Evolutionary conservation across 2,888 invertebrate species (phyloP), one percentile per base, ranked within the genome.

Genomic region (Eulithis prunata): DNA sequence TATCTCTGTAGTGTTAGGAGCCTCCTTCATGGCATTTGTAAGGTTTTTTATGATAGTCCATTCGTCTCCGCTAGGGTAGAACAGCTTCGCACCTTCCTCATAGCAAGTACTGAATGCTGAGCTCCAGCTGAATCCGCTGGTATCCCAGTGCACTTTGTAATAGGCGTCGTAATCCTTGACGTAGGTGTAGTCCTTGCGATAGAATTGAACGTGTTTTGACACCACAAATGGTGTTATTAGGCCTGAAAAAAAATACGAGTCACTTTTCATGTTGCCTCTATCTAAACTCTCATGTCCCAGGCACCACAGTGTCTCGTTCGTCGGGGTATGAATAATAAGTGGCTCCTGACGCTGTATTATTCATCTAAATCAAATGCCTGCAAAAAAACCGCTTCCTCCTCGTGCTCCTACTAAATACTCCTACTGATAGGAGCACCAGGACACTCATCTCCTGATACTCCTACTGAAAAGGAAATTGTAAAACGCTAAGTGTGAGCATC

Each of bases 61-160:
- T 62, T 86, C 86, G 0, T 76, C 73, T 0, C 62, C 63, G 49
- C 68, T 75, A 1, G 85, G 85, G 13, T 83, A 86, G 63, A 86
- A 85, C 0, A 86, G 62, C n/a, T 72, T 68, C 0, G 84, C 74
- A 0, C 78, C 84, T 71, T 86, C 86, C 3, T 80, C 75, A 43
- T 81, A 77, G 41, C 86, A 86, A 0, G 78, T 64, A 21, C 75
- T 55, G 38, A 84, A 83, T 0, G 82, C 78, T 0, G 72, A 63
- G 8, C 67, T 69, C 82, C 82, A 86, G 3, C 73, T 64, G 0
- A 47, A 14, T 0, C 75, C 81, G 1, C 66, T 69, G 0, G 36
- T 1, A 43, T 78, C 80, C 76, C 74, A 80, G 43, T 85, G 84
- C 1, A 85, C 41, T 68, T 86, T 85, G 58, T 86, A 86, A 57